Conservation (phyloP, 2,113 vertebrate species). For the Nicator chloris region DNA sequence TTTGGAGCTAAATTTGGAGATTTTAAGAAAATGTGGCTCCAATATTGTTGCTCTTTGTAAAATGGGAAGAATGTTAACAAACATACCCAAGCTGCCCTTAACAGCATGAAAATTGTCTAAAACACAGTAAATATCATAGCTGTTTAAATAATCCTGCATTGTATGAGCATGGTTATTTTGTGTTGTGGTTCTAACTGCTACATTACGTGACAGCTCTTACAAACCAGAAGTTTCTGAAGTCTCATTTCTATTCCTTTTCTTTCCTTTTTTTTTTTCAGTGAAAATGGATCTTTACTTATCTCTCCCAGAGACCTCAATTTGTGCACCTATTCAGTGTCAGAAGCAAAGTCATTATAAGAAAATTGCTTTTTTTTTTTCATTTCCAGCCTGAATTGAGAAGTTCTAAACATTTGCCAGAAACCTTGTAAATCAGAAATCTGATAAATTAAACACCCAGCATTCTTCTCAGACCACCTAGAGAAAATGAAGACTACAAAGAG, state of each 20-base stretch:
- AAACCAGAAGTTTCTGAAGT: background rate
- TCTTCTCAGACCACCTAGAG: background rate
- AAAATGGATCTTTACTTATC: background rate
- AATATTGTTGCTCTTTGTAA: background rate
- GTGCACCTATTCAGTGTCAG: background rate
- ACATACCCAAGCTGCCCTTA: background rate
- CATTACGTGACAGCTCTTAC: background rate
- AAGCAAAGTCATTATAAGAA: background rate
- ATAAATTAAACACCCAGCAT: background rate
- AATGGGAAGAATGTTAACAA: background rate
- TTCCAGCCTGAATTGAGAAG: background rate
- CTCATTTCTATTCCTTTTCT: background rate
- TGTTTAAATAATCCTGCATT: slow-evolving; percentile 7
- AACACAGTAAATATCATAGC: background rate
- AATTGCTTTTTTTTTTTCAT: background rate
- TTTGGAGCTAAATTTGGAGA: slow-evolving; percentile 15
- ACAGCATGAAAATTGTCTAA: background rate
- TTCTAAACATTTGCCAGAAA: background rate
- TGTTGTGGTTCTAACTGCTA: background rate
- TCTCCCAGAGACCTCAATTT: background rate
- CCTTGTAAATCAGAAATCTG: background rate
- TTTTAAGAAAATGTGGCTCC: background rate
- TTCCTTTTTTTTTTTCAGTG: background rate
- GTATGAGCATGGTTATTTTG: background rate
- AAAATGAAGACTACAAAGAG: background rate